phyloP scores from a whole-genome alignment of 2,113 vertebrate species.

The Grantiella picta region DNA sequence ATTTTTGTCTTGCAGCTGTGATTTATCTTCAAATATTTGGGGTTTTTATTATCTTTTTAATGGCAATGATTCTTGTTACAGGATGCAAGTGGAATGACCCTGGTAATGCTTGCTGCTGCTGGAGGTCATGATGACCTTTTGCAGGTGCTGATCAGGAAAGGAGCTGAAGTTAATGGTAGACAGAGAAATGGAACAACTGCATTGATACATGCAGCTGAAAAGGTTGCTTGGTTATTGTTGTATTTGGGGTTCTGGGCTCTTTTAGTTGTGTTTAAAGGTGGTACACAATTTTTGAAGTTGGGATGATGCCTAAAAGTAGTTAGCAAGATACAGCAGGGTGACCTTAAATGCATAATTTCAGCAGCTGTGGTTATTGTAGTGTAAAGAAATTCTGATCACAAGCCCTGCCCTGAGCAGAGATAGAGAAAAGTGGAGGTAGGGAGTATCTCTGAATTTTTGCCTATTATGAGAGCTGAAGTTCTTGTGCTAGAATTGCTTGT shows the following conservation, averaged over 20 bases:
- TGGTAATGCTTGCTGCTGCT: conserved; percentile 93
- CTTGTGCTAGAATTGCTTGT: background rate
- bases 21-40: background rate
- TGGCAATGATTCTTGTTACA: conserved; percentile 40
- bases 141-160: conserved; percentile 88
- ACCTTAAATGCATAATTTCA: background rate
- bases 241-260: background rate
- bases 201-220: conserved; percentile 94
- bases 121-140: conserved; percentile 95
- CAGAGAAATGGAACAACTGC: conserved; percentile 96
- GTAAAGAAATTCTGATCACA: background rate
- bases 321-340: background rate
- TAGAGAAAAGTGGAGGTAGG: background rate
- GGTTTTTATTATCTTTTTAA: background rate
- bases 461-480: background rate
- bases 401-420: background rate
- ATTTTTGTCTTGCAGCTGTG: background rate
- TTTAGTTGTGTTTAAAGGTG: background rate
- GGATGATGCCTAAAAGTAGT: background rate
- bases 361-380: background rate
- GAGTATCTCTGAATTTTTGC: background rate
- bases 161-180: conserved; percentile 87
- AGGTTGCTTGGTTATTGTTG: conserved; percentile 70
- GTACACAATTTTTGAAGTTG: background rate
- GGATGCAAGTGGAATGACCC: conserved; percentile 94